Conservation (phyloP, 2,113 vertebrate genomes). For the Microtus oregoni region DNA sequence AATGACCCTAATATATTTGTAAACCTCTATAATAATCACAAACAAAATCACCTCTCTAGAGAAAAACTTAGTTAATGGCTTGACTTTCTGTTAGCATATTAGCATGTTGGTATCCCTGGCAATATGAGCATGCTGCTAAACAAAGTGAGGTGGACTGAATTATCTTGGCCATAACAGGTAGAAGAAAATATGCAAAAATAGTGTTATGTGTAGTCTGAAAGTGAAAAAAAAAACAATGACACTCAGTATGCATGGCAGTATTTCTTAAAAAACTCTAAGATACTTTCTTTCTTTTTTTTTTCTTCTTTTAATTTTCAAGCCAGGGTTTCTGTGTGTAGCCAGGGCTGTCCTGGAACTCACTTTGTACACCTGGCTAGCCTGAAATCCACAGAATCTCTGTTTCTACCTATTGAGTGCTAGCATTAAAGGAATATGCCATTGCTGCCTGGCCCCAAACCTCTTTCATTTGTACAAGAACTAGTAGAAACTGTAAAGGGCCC, state of each 20-base stretch:
- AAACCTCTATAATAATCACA: slow-evolving; percentile 72
- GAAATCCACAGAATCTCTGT: no score
- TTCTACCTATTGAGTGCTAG: no score
- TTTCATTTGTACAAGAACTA: no score
- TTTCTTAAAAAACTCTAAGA: not conserved
- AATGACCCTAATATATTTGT: slow-evolving; percentile 80
- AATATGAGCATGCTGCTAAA: not conserved
- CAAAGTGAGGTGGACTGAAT: not conserved
- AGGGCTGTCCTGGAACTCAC: no score
- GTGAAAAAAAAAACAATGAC: not conserved
- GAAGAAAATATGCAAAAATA: not conserved
- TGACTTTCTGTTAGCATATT: not conserved
- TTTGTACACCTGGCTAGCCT: no score
- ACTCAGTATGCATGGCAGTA: not conserved
- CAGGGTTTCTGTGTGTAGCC: no score
- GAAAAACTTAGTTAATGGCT: slow-evolving; percentile 61
- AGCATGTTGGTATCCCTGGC: not conserved
- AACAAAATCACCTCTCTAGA: slow-evolving; percentile 55
- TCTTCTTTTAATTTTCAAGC: not conserved
- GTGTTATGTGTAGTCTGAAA: not conserved
- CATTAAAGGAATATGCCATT: no score
- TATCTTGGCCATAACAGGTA: not conserved
- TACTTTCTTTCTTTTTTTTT: not conserved
- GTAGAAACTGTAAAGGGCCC: no score
- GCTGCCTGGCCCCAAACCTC: no score